Conservation (phyloP, 1,140 invertebrate species). For the Drosophila sproati region DNA sequence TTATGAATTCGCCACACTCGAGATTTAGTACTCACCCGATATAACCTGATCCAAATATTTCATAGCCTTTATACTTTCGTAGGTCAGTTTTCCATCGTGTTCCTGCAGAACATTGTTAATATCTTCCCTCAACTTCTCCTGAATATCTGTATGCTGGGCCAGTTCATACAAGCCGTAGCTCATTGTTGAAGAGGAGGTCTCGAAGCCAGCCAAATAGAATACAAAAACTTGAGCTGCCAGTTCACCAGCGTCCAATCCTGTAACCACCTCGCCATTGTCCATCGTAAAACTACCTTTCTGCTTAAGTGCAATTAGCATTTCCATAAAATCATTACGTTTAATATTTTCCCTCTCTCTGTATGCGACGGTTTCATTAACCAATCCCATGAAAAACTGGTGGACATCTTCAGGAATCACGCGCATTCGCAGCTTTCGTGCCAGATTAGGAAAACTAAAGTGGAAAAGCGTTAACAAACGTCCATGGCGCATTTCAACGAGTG, state of each 20-base stretch:
- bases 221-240: constrained; percentile 86
- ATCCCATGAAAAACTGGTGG: constrained; percentile 85
- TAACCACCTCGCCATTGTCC: constrained; percentile 59
- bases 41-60: constrained; percentile 86
- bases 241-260: constrained; percentile 65
- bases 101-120: constrained; percentile 84
- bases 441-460: constrained; percentile 52
- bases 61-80: constrained; percentile 86
- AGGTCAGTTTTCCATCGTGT: constrained; percentile 85
- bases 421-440: constrained; percentile 50
- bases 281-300: constrained; percentile 50
- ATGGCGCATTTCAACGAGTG: constrained; percentile 49
- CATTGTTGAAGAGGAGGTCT: constrained; percentile 85
- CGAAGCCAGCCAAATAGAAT: constrained; percentile 88
- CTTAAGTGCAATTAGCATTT: constrained; percentile 86
- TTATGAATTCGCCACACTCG: neutral
- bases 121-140: constrained; percentile 85
- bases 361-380: constrained; percentile 85
- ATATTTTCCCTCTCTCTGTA: constrained; percentile 85
- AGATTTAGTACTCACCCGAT: constrained; percentile 74
- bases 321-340: constrained; percentile 86
- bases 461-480: constrained; percentile 47
- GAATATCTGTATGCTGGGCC: constrained; percentile 85
- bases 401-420: constrained; percentile 77
- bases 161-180: constrained; percentile 85